phyloP scores from a whole-genome alignment of 1,140 invertebrate genomes.

The Aleiodes sp. region DNA sequence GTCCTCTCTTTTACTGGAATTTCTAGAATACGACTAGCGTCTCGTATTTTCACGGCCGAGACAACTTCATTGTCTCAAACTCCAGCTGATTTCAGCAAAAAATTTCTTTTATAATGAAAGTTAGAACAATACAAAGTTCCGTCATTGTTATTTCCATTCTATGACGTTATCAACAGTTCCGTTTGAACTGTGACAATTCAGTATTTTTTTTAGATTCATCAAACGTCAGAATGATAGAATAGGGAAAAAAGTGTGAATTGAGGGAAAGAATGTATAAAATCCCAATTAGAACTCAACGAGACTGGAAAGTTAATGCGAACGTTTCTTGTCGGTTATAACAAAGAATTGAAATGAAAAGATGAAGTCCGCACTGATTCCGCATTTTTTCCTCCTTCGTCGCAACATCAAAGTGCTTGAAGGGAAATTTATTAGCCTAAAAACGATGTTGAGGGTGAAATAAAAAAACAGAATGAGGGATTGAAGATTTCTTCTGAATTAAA shows the following conservation, averaged over 20 bases:
- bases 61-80: constrained; percentile 22
- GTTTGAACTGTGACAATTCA: not conserved
- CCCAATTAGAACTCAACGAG: not conserved
- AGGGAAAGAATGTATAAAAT: too few relatives aligned
- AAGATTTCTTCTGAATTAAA: not conserved
- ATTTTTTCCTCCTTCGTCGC: too few relatives aligned
- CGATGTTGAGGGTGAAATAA: not conserved
- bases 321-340: not conserved
- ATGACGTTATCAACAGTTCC: not conserved
- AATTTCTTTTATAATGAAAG: not conserved
- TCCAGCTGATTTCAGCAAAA: not conserved
- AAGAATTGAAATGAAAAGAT: not conserved
- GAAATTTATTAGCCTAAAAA: not conserved
- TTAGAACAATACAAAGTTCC: not conserved
- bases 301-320: not conserved
- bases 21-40: constrained; percentile 24
- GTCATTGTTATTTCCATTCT: not conserved
- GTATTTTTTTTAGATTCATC: not conserved
- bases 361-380: not conserved
- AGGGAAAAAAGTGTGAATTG: too few relatives aligned
- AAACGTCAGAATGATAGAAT: not conserved
- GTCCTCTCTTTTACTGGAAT: constrained; percentile 5
- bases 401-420: not conserved
- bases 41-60: constrained; percentile 13
- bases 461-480: not conserved